Conservation (phyloP, 2,113 vertebrate species). For the Sinosuthora webbiana region DNA sequence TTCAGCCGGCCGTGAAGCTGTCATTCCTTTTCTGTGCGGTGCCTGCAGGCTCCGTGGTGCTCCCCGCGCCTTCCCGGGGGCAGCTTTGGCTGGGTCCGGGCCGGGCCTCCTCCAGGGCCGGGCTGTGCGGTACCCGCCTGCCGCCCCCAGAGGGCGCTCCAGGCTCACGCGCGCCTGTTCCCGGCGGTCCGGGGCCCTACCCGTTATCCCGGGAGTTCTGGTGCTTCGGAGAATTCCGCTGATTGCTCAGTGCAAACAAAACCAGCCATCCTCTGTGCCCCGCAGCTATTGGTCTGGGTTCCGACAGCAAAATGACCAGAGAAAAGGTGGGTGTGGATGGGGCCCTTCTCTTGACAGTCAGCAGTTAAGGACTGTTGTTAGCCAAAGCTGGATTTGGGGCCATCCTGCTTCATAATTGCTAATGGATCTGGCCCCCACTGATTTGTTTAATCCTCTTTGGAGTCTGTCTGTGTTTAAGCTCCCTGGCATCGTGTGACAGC, state of each 20-base stretch:
- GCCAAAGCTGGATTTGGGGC: slow-evolving; percentile 26
- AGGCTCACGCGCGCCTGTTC: not conserved
- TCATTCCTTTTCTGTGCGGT: not conserved
- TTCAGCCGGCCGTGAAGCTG: accelerated
- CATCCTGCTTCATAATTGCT: not conserved
- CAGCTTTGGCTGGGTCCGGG: not conserved
- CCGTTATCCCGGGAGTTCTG: not conserved
- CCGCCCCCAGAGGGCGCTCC: slow-evolving; percentile 37
- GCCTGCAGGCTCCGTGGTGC: not conserved
- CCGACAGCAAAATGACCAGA: not conserved
- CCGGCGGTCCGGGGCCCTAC: accelerated
- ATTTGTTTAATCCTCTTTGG: slow-evolving; percentile 33
- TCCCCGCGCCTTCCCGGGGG: not conserved
- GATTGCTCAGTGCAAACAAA: not conserved
- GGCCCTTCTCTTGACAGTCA: not conserved
- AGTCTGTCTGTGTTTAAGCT: not conserved
- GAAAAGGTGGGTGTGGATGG: not conserved
- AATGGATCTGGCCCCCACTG: not conserved
- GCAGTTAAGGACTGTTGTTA: not conserved
- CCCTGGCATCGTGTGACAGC: not conserved
- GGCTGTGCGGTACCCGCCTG: accelerated
- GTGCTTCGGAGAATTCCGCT: not conserved
- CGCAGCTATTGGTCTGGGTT: not conserved
- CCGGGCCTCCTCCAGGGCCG: accelerated
- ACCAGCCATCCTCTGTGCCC: not conserved